Evolutionary conservation across 1,140 invertebrate genomes (phyloP).

Genomic region (Drosophila pallidifrons): DNA sequence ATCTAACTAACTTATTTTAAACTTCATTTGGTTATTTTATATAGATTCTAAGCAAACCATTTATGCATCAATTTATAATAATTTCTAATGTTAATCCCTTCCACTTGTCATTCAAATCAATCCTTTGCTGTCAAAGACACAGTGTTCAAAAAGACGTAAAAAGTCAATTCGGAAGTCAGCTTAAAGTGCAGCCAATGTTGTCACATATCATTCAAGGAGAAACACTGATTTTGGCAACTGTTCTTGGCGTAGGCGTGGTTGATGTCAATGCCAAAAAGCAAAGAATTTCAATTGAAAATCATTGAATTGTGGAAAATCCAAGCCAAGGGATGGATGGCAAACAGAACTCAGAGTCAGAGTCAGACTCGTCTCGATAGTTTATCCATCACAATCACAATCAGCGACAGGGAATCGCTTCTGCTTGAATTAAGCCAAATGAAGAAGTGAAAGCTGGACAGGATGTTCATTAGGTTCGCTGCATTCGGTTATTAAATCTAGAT

Average conservation of each 20-base stretch:
- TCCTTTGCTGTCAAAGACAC: slow-evolving; percentile 5
- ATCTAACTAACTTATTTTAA: no score
- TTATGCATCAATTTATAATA: background rate
- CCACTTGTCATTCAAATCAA: background rate
- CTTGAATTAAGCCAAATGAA: slow-evolving; percentile 66
- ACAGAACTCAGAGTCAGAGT: background rate
- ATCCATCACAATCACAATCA: slow-evolving; percentile 81
- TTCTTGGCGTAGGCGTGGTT: slow-evolving; percentile 47
- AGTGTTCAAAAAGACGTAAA: slow-evolving; percentile 12
- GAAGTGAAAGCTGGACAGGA: slow-evolving; percentile 58
- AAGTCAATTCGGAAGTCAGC: background rate
- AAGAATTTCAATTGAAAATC: slow-evolving; percentile 74
- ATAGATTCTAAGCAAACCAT: no score
- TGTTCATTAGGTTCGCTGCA: slow-evolving; percentile 81
- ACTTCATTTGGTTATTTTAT: no score
- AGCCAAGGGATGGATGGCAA: background rate
- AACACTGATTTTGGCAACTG: slow-evolving; percentile 56
- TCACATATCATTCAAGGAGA: slow-evolving; percentile 20
- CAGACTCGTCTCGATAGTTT: no score
- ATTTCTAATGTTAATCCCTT: background rate
- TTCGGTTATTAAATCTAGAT: slow-evolving; percentile 78
- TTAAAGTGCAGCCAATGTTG: slow-evolving; percentile 13
- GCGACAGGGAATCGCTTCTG: slow-evolving; percentile 73
- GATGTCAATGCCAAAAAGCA: slow-evolving; percentile 60
- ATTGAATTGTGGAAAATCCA: slow-evolving; percentile 62